Evolutionary conservation across 2,113 vertebrate genomes (phyloP).

Genomic region (Mystacornis crossleyi): DNA sequence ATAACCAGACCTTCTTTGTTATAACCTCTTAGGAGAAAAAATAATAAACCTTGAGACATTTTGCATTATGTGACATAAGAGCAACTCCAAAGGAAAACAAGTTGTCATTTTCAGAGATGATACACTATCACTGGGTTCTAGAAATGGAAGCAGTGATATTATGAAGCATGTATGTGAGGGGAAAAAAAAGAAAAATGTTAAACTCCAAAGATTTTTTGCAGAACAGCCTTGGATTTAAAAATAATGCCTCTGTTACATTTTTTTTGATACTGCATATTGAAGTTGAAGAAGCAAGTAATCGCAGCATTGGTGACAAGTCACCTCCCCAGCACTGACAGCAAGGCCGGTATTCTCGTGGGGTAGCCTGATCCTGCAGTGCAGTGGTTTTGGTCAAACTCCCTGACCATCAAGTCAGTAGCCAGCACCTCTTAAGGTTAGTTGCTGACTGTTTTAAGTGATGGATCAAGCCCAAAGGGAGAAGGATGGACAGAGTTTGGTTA

Average conservation of each 20-base stretch:
- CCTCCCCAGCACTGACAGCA: accelerated
- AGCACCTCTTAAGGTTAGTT: not conserved
- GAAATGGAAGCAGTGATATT: not conserved
- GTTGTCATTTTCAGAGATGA: not conserved
- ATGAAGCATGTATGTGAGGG: not conserved
- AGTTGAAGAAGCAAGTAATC: not conserved
- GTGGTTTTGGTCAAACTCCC: not conserved
- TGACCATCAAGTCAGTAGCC: not conserved
- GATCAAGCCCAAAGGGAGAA: not conserved
- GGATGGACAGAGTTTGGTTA: not conserved
- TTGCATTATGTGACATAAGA: not conserved
- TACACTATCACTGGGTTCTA: not conserved
- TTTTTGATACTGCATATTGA: not conserved
- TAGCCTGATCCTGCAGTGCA: not conserved
- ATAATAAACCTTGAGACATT: not conserved
- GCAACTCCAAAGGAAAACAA: not conserved
- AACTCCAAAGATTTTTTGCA: not conserved
- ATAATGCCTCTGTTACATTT: not conserved
- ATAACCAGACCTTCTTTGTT: not conserved
- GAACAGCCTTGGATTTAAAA: not conserved
- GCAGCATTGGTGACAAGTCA: accelerated
- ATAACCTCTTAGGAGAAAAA: not conserved
- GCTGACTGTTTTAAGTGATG: accelerated
- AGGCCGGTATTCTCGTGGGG: accelerated
- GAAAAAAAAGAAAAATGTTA: not conserved